Conservation (phyloP, 2,888 invertebrate species). For the Linnaemya tessellans region DNA sequence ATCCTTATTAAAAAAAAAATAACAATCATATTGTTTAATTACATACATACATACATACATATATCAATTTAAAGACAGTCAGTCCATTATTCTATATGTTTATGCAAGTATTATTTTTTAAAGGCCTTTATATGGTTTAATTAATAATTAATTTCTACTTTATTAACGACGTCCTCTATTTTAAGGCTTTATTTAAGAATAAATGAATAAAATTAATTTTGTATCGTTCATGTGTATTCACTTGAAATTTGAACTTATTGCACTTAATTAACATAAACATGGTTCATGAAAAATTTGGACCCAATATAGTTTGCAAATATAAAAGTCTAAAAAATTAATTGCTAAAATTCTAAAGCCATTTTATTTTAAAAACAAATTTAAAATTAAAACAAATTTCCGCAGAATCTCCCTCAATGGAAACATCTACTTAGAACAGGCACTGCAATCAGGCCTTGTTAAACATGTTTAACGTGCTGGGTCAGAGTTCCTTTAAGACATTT, state of each 20-base stretch:
- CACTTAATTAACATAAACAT: background rate
- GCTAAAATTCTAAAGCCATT: too few species aligned
- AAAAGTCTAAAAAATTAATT: too few species aligned
- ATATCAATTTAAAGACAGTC: too few species aligned
- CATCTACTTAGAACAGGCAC: too few species aligned
- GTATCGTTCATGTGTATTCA: background rate
- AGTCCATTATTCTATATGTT: background rate
- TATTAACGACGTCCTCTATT: slow-evolving; percentile 6
- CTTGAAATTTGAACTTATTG: background rate
- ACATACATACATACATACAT: background rate
- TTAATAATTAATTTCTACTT: slow-evolving; percentile 40
- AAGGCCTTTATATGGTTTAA: slow-evolving; percentile 23
- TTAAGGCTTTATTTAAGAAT: slow-evolving; percentile 35
- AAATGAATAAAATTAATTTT: slow-evolving; percentile 40
- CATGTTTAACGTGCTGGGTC: too few species aligned
- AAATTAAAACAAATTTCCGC: too few species aligned
- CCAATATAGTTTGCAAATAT: background rate
- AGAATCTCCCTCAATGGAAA: too few species aligned
- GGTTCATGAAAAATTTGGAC: background rate
- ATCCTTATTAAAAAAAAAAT: background rate
- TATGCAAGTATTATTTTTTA: background rate
- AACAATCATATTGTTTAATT: background rate
- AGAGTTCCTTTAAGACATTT: too few species aligned
- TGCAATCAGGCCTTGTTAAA: too few species aligned
- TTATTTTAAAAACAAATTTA: too few species aligned